Percentiles rank a stretch among this genome's conserved stretches.
phyloP scores from a whole-genome alignment of 30 jellyfish, hydroid and myxozoan species.

The Turritopsis dohrnii region DNA sequence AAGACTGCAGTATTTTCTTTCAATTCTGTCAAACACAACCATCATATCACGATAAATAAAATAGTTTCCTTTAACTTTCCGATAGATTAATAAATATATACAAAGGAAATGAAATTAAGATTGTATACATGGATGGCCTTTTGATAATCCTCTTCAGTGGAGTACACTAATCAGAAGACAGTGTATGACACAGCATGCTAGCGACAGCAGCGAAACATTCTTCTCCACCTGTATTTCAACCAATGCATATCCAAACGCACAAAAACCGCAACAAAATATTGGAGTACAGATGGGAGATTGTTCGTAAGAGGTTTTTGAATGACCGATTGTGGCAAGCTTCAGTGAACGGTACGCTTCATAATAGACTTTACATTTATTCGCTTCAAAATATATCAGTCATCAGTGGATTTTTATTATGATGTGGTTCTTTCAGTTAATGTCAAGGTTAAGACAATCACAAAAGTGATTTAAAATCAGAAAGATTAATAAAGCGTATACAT shows the following conservation, averaged over 20 bases:
- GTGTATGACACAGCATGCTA: not conserved
- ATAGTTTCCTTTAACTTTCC: not conserved
- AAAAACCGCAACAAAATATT: constrained; percentile 36
- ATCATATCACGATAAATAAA: too few species aligned
- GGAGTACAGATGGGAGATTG: constrained; percentile 64
- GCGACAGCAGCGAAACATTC: not conserved
- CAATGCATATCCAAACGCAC: not conserved
- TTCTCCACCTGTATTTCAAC: not conserved
- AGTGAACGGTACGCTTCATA: constrained; percentile 35
- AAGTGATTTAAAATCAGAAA: too few species aligned
- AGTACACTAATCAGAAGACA: not conserved
- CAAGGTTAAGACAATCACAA: not conserved
- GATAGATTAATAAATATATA: not conserved
- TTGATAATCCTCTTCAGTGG: not conserved
- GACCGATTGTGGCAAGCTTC: constrained; percentile 61
- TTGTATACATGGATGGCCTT: not conserved
- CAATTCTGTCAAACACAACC: not conserved
- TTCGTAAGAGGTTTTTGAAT: constrained; percentile 45
- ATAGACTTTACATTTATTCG: too few species aligned
- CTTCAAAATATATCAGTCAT: not conserved
- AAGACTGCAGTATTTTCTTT: not conserved
- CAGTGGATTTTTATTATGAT: not conserved
- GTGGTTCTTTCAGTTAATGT: not conserved
- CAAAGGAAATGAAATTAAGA: not conserved
- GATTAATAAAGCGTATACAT: too few species aligned